Percentiles rank a stretch among this genome's conserved stretches.
phyloP scores from a whole-genome alignment of 1,140 invertebrate genomes.

The Nephila pilipes region DNA sequence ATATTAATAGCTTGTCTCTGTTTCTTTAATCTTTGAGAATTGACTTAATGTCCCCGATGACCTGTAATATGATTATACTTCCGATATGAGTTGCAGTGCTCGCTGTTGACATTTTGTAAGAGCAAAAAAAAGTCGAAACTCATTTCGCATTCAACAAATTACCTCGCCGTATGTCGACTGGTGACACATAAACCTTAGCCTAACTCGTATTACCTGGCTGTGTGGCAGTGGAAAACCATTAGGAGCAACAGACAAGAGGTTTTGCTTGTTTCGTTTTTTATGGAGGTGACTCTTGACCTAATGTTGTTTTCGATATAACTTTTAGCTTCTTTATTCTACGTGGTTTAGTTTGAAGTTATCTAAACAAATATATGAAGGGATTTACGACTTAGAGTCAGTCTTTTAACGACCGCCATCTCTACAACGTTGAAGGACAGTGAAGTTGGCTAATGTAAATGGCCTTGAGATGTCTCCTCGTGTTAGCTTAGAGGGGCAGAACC shows the following conservation, averaged over 20 bases:
- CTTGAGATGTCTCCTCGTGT: constrained; percentile 43
- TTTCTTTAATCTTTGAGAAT: background rate
- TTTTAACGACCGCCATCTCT: constrained; percentile 51
- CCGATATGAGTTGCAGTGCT: background rate
- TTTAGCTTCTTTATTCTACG: constrained; percentile 24
- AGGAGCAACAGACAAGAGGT: constrained; percentile 2
- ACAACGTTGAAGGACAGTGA: constrained; percentile 21
- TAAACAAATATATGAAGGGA: constrained; percentile 59
- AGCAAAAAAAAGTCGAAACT: background rate
- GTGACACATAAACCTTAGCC: background rate
- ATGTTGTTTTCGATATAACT: constrained; percentile 42
- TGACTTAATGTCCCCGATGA: background rate
- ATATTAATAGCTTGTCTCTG: background rate
- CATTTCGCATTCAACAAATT: constrained; percentile 32
- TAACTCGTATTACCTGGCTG: constrained; percentile 4
- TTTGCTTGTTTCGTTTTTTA: constrained; percentile 22
- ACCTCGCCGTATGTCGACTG: background rate
- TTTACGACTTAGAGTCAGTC: constrained; percentile 33
- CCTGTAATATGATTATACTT: background rate
- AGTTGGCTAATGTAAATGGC: constrained; percentile 46
- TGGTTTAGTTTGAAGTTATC: constrained; percentile 58
- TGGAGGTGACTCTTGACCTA: constrained; percentile 51
- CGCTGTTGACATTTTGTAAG: background rate
- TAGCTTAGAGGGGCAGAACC: constrained; percentile 11
- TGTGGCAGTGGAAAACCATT: constrained; percentile 8